Base-by-base conservation (phyloP, 2,113 vertebrate genomes). In the Chaetorhynchus papuensis region DNA sequence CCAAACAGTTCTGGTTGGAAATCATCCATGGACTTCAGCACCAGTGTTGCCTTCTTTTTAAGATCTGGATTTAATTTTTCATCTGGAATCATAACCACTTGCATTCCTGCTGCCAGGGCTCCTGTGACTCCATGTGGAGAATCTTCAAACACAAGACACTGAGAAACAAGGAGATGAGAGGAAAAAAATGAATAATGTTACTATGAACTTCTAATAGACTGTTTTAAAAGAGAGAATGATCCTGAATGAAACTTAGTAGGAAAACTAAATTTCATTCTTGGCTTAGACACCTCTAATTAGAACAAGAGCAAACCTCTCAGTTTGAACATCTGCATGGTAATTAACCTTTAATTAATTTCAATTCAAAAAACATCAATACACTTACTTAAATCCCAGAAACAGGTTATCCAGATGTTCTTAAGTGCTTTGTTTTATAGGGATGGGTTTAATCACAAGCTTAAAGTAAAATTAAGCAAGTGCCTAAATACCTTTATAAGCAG, bases 111-210 rank as follows among this genome's bases (percentile, higher is more conserved):
- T 7, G 97, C 97, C 59, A 98, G 82, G 3, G 97, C 99, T 4
- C 98, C 99, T 94, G 96, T 97, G 41, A 99, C 98, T 3, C 99
- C 99, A 15, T 98, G 98, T 53, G 99, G 99, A 18, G 99, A 98
- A 31, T 99, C 99, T 97, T 99, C 99, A 87, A 99, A 99, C 82
- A 99, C 99, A 83, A 99, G 96, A 91, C 99, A 99, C 98, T 99
- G 91, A 26, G 15, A 89, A 97, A 88, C 1, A 66, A 91, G 11
- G 16, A 87, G 50, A 15, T 42, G 24, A 80, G 54, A 13, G 15
- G 6, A 28, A 76, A 75, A 85, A 10, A 4, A 72, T 69, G 10
- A 63, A 59, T 11, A 92, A 78, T 50, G 42, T 60, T 57, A 87
- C 26, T 49, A 35, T 24, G 52, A 83, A 24, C 27, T 56, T 69